These are phyloP conservation scores for Phrynocephalus guinanensis DNA, from an alignment of 2,797 vertebrate genomes.

Conservation along the genomic window DNA sequence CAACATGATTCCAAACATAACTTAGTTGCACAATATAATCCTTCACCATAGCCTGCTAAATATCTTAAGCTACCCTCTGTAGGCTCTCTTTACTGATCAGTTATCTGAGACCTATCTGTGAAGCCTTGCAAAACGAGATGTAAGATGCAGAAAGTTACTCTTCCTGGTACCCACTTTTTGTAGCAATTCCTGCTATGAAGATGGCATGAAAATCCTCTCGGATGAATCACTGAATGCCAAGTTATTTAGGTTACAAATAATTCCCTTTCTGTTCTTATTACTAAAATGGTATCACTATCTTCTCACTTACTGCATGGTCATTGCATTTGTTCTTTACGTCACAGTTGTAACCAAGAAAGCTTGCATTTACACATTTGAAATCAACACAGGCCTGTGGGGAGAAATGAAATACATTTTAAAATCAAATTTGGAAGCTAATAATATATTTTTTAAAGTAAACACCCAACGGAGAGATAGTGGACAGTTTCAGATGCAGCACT, in stretches of 20 bases:
- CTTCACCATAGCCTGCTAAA: no score
- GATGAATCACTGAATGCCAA: not conserved
- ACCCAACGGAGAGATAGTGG: not conserved
- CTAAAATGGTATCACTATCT: not conserved
- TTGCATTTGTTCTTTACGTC: conserved; percentile 79
- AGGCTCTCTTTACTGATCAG: not conserved
- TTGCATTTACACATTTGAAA: conserved; percentile 84
- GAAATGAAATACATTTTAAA: conserved; percentile 38
- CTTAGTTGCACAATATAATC: no score
- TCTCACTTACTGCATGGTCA: conserved; percentile 81
- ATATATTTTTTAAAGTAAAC: conserved; percentile 9
- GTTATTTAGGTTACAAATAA: not conserved
- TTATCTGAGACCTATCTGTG: not conserved
- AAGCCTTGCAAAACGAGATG: not conserved
- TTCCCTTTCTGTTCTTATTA: not conserved
- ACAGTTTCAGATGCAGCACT: not conserved
- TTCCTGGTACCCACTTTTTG: not conserved
- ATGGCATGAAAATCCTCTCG: not conserved
- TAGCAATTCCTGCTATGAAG: not conserved
- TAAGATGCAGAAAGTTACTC: not conserved
- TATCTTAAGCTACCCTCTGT: no score
- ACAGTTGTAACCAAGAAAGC: conserved; percentile 79
- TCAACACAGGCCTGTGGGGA: conserved; percentile 82
- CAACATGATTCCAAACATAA: no score
- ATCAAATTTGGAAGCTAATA: not conserved